phyloP scores from a whole-genome alignment of 2,797 vertebrate species.

The Danio aesculapii region DNA sequence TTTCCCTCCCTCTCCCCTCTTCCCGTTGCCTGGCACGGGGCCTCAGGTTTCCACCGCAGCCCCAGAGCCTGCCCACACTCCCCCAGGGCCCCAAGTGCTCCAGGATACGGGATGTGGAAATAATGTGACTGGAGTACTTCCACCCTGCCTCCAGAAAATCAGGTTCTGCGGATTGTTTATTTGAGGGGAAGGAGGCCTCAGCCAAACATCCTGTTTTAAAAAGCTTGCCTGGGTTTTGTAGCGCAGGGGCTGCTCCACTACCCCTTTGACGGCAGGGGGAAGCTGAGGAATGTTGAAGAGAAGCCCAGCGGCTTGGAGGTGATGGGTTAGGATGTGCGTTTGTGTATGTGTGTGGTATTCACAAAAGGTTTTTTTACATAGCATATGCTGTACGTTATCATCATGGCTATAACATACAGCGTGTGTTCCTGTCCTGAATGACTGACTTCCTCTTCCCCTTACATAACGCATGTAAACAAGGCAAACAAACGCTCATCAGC shows the following conservation, averaged over 20 bases:
- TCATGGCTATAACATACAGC: slow-evolving; percentile 61
- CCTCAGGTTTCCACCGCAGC: slow-evolving; percentile 81
- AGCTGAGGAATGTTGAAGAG: slow-evolving; percentile 81
- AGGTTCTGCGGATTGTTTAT: slow-evolving; percentile 92
- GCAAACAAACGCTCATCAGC: slow-evolving; percentile 56
- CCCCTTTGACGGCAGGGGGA: slow-evolving; percentile 74
- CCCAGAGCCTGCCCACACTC: slow-evolving; percentile 72
- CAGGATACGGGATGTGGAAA: slow-evolving; percentile 83
- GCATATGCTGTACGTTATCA: slow-evolving; percentile 25
- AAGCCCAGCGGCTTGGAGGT: slow-evolving; percentile 74
- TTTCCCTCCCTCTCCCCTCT: slow-evolving; percentile 38
- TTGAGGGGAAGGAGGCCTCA: slow-evolving; percentile 90
- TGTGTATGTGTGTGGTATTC: neutral
- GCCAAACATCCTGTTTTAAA: slow-evolving; percentile 94
- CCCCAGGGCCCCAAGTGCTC: slow-evolving; percentile 71
- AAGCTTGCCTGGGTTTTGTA: slow-evolving; percentile 81
- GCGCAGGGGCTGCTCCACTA: slow-evolving; percentile 74
- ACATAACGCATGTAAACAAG: slow-evolving; percentile 71
- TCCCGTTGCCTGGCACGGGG: slow-evolving; percentile 72
- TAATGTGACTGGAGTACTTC: slow-evolving; percentile 81
- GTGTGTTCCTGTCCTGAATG: slow-evolving; percentile 80
- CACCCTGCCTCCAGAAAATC: slow-evolving; percentile 86
- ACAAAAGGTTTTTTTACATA: slow-evolving; percentile 61
- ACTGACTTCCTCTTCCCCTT: slow-evolving; percentile 80
- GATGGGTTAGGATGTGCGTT: slow-evolving; percentile 55